phyloP scores from a whole-genome alignment of 2,113 vertebrate species.

The Passerina amoena region DNA sequence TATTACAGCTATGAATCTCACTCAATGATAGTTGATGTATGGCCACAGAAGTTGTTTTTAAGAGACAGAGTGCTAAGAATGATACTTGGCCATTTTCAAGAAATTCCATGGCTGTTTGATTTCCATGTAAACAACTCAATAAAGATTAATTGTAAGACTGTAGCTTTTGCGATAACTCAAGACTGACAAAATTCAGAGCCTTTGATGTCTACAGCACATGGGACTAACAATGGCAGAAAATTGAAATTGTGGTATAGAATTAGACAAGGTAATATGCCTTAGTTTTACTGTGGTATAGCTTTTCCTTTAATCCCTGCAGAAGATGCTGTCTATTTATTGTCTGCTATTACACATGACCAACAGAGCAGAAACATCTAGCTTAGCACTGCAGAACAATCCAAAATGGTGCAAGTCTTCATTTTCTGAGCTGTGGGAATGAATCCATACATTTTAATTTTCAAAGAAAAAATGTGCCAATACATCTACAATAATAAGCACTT shows the following conservation, averaged over 20 bases:
- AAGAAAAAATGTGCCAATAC: not conserved
- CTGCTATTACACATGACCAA: not conserved
- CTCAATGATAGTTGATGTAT: not conserved
- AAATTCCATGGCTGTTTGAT: constrained; percentile 7
- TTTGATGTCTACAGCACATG: not conserved
- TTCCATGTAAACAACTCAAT: constrained; percentile 20
- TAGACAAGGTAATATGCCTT: not conserved
- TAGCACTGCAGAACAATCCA: not conserved
- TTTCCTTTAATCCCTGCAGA: not conserved
- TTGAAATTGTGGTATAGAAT: not conserved
- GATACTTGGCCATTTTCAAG: not conserved
- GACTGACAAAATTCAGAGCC: not conserved
- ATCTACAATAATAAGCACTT: not conserved
- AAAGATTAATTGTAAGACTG: not conserved
- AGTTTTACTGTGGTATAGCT: not conserved
- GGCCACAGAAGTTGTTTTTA: constrained; percentile 22
- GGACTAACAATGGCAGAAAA: not conserved
- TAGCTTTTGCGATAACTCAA: not conserved
- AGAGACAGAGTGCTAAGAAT: not conserved
- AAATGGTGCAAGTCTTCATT: not conserved
- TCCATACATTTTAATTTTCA: not conserved
- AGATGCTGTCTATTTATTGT: not conserved
- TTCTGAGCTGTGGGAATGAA: not conserved
- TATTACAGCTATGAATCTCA: not conserved
- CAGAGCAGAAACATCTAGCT: not conserved